phyloP scores from a whole-genome alignment of 2,888 invertebrate genomes.

The Drosophila acutilabella region DNA sequence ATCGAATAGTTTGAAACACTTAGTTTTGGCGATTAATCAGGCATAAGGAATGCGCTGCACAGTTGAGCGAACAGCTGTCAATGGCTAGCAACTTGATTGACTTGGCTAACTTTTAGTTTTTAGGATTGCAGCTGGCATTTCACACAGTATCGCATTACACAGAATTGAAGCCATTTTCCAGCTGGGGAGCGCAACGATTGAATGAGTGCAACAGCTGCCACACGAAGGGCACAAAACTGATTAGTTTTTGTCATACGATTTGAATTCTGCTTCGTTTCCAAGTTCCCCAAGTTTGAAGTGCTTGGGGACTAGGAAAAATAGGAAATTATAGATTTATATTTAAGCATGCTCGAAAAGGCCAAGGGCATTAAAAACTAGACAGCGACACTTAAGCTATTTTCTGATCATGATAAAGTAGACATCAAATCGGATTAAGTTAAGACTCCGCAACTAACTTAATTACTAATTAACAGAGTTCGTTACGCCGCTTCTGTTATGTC shows the following conservation, averaged over 20 bases:
- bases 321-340: conserved; percentile 20
- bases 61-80: conserved; percentile 30
- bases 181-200: conserved; percentile 3
- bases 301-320: conserved; percentile 11
- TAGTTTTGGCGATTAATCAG: conserved; percentile 11
- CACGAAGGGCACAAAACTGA: conserved; percentile 26
- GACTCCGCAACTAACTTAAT: neutral
- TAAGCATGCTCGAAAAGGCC: conserved; percentile 21
- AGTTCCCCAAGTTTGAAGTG: neutral
- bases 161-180: conserved; percentile 28
- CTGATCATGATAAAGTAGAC: conserved; percentile 27
- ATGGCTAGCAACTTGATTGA: neutral
- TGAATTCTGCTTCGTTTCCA: neutral
- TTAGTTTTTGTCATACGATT: conserved; percentile 48
- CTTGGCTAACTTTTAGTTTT: conserved; percentile 8
- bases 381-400: conserved; percentile 13
- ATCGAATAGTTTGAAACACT: neutral
- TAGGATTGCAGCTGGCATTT: conserved; percentile 32
- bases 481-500: conserved; percentile 24
- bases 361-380: conserved; percentile 16
- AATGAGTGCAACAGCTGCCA: conserved; percentile 46
- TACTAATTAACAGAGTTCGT: conserved; percentile 22
- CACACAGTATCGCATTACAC: conserved; percentile 47
- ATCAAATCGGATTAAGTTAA: conserved; percentile 1
- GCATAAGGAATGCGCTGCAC: conserved; percentile 7